Evolutionary conservation across 2,797 vertebrate species (phyloP).

Genomic region (Malacoctenus gilli): DNA sequence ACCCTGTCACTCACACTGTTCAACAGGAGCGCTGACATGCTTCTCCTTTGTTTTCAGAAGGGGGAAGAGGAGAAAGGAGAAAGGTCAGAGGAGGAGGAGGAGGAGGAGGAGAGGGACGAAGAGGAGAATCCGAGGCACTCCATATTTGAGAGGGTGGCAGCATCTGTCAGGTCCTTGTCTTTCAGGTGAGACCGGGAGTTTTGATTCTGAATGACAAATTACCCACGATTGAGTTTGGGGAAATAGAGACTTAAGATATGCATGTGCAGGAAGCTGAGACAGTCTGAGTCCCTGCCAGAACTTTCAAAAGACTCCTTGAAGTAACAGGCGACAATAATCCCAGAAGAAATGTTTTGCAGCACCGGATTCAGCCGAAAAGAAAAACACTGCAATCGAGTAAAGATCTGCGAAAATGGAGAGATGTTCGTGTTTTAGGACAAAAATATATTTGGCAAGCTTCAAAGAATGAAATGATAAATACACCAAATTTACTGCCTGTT

Average conservation of each 20-base stretch:
- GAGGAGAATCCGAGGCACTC: slow-evolving; percentile 67
- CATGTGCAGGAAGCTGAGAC: too few species aligned
- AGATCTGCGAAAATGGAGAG: too few species aligned
- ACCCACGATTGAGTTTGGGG: too few species aligned
- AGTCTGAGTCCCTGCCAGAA: neutral
- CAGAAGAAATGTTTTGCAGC: neutral
- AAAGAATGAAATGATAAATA: too few species aligned
- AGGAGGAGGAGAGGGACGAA: slow-evolving; percentile 58
- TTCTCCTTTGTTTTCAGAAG: slow-evolving; percentile 37
- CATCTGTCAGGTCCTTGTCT: slow-evolving; percentile 79
- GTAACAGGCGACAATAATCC: neutral
- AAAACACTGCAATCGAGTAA: neutral
- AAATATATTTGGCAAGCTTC: too few species aligned
- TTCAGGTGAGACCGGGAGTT: slow-evolving; percentile 73
- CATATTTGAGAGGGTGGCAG: slow-evolving; percentile 76
- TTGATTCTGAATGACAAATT: too few species aligned
- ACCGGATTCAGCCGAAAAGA: neutral
- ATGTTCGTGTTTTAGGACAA: too few species aligned
- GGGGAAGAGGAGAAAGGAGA: slow-evolving; percentile 62
- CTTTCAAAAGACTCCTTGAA: neutral
- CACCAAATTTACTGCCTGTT: too few species aligned
- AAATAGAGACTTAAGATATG: too few species aligned
- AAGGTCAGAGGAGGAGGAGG: slow-evolving; percentile 48
- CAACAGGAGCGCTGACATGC: slow-evolving; percentile 17
- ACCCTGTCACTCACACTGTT: slow-evolving; percentile 4